Percentiles rank a stretch among this genome's conserved stretches.
These are phyloP conservation scores for Tyrannus savana DNA, from an alignment of 2,113 vertebrate species.

Conservation along the genomic window DNA sequence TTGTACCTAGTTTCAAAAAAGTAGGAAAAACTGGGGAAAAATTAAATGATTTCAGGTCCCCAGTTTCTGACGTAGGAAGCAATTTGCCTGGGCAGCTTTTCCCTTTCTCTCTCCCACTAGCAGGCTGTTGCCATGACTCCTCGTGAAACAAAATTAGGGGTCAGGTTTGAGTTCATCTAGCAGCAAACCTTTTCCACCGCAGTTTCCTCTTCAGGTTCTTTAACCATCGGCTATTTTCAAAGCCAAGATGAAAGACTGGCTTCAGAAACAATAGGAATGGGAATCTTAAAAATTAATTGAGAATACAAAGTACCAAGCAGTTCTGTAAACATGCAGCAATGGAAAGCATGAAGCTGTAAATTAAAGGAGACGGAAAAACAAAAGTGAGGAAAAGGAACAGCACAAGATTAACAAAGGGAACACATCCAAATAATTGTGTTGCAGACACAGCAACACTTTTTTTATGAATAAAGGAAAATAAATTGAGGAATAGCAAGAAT, in stretches of 20 bases:
- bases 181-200: constrained; percentile 19
- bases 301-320: background rate
- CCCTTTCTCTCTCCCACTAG: background rate
- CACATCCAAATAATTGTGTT: background rate
- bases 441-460: background rate
- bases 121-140: constrained; percentile 54
- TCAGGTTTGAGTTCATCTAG: constrained; percentile 57
- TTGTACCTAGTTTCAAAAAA: background rate
- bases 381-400: background rate
- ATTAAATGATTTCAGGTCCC: background rate
- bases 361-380: background rate
- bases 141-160: constrained; percentile 25
- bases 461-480: background rate
- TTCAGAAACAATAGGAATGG: background rate
- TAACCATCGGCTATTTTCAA: constrained; percentile 41
- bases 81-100: background rate
- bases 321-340: background rate
- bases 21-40: background rate
- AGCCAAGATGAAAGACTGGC: background rate
- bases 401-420: background rate
- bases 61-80: background rate
- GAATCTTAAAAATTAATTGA: background rate
- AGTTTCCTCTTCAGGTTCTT: constrained; percentile 7
- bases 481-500: background rate
- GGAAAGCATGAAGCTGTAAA: background rate